Base-by-base conservation (phyloP, 2,888 invertebrate genomes). In the Rotaria socialis region DNA sequence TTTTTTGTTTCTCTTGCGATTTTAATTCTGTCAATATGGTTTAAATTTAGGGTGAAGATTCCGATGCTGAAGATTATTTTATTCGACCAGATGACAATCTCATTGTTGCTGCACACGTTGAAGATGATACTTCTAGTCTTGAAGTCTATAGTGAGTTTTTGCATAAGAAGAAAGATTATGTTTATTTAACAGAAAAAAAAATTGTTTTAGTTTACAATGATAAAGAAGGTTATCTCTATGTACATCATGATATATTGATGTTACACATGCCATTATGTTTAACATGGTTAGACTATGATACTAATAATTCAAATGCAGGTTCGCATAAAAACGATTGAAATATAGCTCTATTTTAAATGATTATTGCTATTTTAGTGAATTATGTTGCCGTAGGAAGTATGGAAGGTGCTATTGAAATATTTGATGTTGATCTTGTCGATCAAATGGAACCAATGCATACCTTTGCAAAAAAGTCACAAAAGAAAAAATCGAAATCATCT, bases 371-470 rank as follows among this genome's bases (percentile, higher is more conserved):
- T 88, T 22, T 88, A 93, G 95, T 94, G 35, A 97, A 96, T 91
- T 93, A 96, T 89, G 94, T 96, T 89, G 97, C 97, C 0, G 93
- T 97, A 87, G 97, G 96, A 22, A 94, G 94, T 58, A 96, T 98
- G 96, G 94, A 94, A 88, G 95, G 96, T 0, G 93, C 95, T 75
- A 96, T 98, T 87, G 95, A 96, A 89, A 94, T 98, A n/a, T 99
- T 97, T 97, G 97, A 98, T 91, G 91, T 98, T 80, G 97, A 98
- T 91, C 93, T 98, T 87, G 94, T 97, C 88, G 96, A 97, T 90
- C 94, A 94, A 87, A 92, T 97, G 74, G 96, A 96, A 90, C 96
- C 98, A 24, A 11, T 80, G 11, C 35, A 80, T 47, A 80, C 80
- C 24, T 80, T 80, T 47, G 80, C 47, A 47, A 47, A 47, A 11